A percentile compares a stretch with the other conserved stretches of the same genome.
Evolutionary conservation across 2,113 vertebrate genomes (phyloP).

Genomic region (Microcebus jonahi): DNA sequence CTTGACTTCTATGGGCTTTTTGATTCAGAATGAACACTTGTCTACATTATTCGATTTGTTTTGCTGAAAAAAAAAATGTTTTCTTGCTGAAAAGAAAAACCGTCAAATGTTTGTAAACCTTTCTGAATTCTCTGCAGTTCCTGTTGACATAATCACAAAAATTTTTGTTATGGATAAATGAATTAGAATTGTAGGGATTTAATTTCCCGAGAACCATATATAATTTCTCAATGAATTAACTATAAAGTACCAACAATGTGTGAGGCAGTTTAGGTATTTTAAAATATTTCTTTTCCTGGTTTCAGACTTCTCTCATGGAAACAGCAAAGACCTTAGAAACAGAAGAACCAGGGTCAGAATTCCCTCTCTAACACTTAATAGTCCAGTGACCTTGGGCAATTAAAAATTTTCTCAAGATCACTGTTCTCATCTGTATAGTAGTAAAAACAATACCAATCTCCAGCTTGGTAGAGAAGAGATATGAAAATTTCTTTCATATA

Average conservation of each 20-base stretch:
- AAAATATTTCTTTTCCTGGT: background rate
- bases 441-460: background rate
- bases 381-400: background rate
- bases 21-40: background rate
- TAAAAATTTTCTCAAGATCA: background rate
- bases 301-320: background rate
- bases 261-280: background rate
- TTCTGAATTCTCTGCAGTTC: background rate
- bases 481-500: background rate
- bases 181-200: background rate
- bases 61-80: background rate
- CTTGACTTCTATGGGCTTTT: background rate
- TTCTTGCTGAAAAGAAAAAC: conserved; percentile 24
- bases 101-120: background rate
- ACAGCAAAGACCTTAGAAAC: background rate
- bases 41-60: background rate
- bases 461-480: background rate
- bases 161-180: conserved; percentile 10
- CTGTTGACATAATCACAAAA: background rate
- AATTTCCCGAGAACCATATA: background rate
- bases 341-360: background rate
- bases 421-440: background rate
- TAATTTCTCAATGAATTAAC: conserved; percentile 26
- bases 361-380: background rate
- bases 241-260: background rate